These are phyloP conservation scores for Acrobasis consociella DNA, from an alignment of 2,888 invertebrate genomes.

Conservation along the genomic window DNA sequence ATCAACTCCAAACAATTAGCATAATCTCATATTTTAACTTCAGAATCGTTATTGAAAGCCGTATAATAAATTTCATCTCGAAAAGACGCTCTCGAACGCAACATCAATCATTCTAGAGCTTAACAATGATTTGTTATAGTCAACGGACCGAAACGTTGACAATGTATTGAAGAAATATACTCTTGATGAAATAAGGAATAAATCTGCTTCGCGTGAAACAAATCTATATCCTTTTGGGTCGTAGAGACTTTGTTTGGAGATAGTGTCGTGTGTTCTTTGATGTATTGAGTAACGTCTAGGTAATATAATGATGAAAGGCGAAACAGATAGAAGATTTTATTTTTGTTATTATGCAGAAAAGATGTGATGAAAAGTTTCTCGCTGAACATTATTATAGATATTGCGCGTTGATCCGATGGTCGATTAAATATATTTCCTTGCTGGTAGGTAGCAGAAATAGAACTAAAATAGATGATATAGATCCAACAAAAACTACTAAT, in stretches of 20 bases:
- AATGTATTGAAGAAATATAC: constrained; percentile 54
- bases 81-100: not conserved
- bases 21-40: constrained; percentile 2
- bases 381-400: too few relatives aligned
- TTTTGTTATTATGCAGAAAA: too few relatives aligned
- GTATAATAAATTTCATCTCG: constrained; percentile 5
- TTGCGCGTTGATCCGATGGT: too few relatives aligned
- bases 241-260: constrained; percentile 7
- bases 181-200: constrained; percentile 44
- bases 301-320: too few relatives aligned
- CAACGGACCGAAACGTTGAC: constrained; percentile 47
- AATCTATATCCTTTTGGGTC: constrained; percentile 21
- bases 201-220: constrained; percentile 32
- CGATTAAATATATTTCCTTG: too few relatives aligned
- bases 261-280: constrained; percentile 6
- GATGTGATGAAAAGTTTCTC: too few relatives aligned
- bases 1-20: constrained; percentile 8
- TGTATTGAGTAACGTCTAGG: not conserved
- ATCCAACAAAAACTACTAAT: too few relatives aligned
- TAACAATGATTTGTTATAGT: constrained; percentile 66
- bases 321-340: too few relatives aligned
- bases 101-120: constrained; percentile 67
- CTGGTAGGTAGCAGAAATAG: too few relatives aligned
- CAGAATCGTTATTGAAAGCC: constrained; percentile 10
- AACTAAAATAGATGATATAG: too few relatives aligned